Conservation (phyloP, 2,113 vertebrate species). For the Bos taurus region ARS-UCD2.0 NC_037332.1:57749001-57749500, state of each 20-base stretch:
- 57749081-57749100: neutral
- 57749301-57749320: neutral
- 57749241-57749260: neutral
- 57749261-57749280: neutral
- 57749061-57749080: neutral
- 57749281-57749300: neutral
- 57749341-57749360: too few species aligned
- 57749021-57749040: neutral
- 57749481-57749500: too few species aligned
- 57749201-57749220: neutral
- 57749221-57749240: neutral
- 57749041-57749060: neutral
- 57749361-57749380: too few species aligned
- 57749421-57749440: too few species aligned
- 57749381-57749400: too few species aligned
- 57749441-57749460: too few species aligned
- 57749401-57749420: too few species aligned
- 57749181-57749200: neutral
- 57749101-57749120: neutral
- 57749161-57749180: neutral
- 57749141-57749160: neutral
- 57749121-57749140: neutral
- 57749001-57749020: neutral
- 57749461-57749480: too few species aligned
- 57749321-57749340: neutral